phyloP scores from a whole-genome alignment of 2,113 vertebrate genomes.

The Rhinopomastus cyanomelas region DNA sequence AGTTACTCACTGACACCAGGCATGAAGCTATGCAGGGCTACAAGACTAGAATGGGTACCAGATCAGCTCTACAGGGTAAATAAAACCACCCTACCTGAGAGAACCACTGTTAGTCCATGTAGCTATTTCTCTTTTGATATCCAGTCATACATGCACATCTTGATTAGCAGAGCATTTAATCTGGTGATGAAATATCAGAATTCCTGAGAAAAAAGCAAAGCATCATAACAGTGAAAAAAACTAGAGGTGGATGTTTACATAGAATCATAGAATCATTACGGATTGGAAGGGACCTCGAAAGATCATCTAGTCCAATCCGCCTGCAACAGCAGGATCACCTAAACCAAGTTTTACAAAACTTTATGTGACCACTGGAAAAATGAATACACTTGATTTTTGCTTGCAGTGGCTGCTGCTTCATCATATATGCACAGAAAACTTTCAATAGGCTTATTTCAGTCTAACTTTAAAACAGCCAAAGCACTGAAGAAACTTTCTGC shows the following conservation, averaged over 20 bases:
- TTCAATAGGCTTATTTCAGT: neutral
- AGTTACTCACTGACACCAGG: neutral
- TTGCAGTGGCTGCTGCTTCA: neutral
- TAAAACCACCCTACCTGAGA: rapidly evolving
- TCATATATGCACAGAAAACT: neutral
- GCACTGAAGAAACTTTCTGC: neutral
- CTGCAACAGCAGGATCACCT: too few relatives aligned
- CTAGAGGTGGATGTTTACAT: rapidly evolving
- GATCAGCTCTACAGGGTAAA: neutral
- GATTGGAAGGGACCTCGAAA: too few relatives aligned
- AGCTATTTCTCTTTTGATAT: neutral
- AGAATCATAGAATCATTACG: too few relatives aligned
- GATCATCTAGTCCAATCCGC: too few relatives aligned
- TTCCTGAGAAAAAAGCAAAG: neutral
- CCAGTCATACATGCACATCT: too few relatives aligned
- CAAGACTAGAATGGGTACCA: neutral
- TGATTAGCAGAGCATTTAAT: neutral
- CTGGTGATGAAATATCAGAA: neutral
- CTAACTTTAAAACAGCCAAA: neutral
- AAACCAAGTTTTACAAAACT: neutral
- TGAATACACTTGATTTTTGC: neutral
- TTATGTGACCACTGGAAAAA: neutral
- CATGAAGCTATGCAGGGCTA: neutral
- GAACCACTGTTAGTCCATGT: neutral
- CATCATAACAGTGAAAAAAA: neutral